Base-by-base conservation (phyloP, 2,888 invertebrate species). In the Thysanoteuthis rhombus region DNA sequence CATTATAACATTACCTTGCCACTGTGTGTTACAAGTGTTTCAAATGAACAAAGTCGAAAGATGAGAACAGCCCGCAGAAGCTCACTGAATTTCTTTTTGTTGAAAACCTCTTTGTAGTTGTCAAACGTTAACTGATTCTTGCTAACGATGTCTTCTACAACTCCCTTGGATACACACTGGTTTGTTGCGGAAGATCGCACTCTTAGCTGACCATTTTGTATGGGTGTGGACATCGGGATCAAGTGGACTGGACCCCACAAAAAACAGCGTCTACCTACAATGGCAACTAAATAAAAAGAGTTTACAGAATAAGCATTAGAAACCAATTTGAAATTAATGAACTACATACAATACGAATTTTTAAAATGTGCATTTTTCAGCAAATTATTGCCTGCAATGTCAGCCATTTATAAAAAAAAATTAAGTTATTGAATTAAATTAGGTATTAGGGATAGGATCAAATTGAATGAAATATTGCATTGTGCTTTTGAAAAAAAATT, bases 31-130 rank as follows among this genome's bases (percentile, higher is more conserved):
- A 96, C 95, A 10, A 96, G 75, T 16, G 92, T 89, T 32, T 96
- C 95, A 93, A 95, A 94, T 1, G 96, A 95, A 93, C 96, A 96
- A 42, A 96, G 89, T 47, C 94, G 94, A 52, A 96, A 95, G 6
- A 96, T 95, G 36, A 95, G 38, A 47, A 95, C 94, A 0, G 96
- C 95, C 36, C 96, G 94, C 22, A 95, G 42, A 28, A 96, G 93
- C 38, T 96, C 96, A 93, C 93, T 93, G 3, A 94, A 93, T 6
- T 95, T 93, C 93, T 95, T 95, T 16, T 93, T 93, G 58, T 94
- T 93, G 93, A 95, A 96, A 1, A 95, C 96, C 16, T 94, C 94
- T 92, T 94, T 93, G 58, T 94, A 94, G 52, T 95, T 95, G 40
- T 94, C 94, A 75, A 95, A 94, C 42, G 93, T 92, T 22, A 94